phyloP scores from a whole-genome alignment of 2,797 vertebrate species.

The Typhlichthys eigenmanni region DNA sequence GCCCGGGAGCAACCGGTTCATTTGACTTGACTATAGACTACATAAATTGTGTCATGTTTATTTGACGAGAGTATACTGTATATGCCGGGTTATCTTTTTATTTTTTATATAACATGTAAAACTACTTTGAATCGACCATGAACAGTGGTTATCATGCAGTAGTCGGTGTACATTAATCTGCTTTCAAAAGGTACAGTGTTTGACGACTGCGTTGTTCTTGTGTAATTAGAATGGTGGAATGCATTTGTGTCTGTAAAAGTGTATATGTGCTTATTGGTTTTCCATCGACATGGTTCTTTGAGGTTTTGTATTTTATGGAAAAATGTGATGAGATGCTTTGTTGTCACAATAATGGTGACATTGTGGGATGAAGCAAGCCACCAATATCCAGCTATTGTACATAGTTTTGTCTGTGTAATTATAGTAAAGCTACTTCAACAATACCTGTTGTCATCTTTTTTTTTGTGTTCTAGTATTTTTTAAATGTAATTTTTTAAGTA shows the following conservation, averaged over 20 bases:
- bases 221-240: slow-evolving; percentile 50
- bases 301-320: slow-evolving; percentile 70
- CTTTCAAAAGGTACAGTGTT: slow-evolving; percentile 29
- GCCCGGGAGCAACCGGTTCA: slow-evolving; percentile 21
- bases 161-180: slow-evolving; percentile 16
- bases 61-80: slow-evolving; percentile 24
- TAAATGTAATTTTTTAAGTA: too few relatives aligned
- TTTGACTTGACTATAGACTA: slow-evolving; percentile 6
- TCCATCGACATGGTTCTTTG: slow-evolving; percentile 44
- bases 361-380: slow-evolving; percentile 52
- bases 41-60: slow-evolving; percentile 22
- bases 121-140: slow-evolving; percentile 30
- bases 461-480: neutral
- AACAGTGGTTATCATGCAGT: slow-evolving; percentile 17
- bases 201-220: slow-evolving; percentile 31
- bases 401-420: slow-evolving; percentile 79
- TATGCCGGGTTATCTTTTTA: slow-evolving; percentile 12
- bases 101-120: slow-evolving; percentile 14
- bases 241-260: slow-evolving; percentile 67
- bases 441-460: slow-evolving; percentile 6
- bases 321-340: slow-evolving; percentile 62
- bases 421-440: slow-evolving; percentile 78
- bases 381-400: slow-evolving; percentile 72
- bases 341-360: slow-evolving; percentile 58
- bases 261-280: slow-evolving; percentile 54